Evolutionary conservation across 2,888 invertebrate species (phyloP).

Genomic region (Clitarchus hookeri): DNA sequence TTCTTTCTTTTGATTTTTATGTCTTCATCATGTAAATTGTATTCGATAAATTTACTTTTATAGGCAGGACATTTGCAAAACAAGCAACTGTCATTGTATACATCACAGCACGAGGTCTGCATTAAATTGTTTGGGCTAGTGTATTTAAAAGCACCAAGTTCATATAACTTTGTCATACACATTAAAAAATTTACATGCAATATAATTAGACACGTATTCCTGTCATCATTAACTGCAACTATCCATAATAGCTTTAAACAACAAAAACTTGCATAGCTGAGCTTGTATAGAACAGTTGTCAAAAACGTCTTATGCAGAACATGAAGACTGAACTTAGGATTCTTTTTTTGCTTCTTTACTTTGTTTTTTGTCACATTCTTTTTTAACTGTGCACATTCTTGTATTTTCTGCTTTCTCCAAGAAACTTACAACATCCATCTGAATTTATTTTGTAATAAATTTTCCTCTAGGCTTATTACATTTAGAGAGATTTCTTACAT

Average conservation of each 20-base stretch:
- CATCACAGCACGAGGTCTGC: background rate
- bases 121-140: background rate
- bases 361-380: no score
- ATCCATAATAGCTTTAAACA: background rate
- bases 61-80: background rate
- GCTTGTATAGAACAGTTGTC: background rate
- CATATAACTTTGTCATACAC: background rate
- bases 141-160: background rate
- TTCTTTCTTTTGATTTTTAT: background rate
- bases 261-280: slow-evolving; percentile 7
- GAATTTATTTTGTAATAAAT: no score
- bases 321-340: no score
- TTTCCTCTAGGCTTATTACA: no score
- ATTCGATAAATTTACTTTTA: background rate
- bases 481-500: no score
- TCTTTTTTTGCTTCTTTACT: no score
- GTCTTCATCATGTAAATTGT: background rate
- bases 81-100: background rate
- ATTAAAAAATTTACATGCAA: background rate
- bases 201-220: background rate
- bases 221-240: background rate
- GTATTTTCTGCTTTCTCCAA: no score
- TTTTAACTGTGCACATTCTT: no score
- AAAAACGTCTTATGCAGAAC: no score
- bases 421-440: no score